Evolutionary conservation across 2,888 invertebrate genomes (phyloP), one percentile per base, ranked within the genome.

Genomic region (Drosophila meridiana): DNA sequence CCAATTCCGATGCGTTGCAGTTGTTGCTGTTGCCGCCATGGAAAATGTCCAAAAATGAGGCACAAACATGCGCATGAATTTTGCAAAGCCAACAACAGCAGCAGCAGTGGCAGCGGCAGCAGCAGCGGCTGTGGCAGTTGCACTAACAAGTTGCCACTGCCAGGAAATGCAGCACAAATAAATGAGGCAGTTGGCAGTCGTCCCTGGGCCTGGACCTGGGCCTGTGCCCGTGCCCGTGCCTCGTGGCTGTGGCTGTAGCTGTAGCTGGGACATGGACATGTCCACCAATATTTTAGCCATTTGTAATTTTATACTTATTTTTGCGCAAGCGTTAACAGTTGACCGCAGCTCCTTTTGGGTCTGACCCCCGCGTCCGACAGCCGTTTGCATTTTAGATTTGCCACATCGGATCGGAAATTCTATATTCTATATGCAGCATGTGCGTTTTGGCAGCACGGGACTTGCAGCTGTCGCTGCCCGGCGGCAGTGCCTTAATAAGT

Each of bases 61-160:
- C 85, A 89, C 76, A 91, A 91, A 91, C 87, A 90, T 91, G 91
- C 89, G 90, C 90, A 90, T 90, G 90, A 90, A 90, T 90, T 90
- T 91, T 76, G 88, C 80, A 68, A 66, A 52, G 42, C 64, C 62
- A 65, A 73, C 65, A 74, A 38, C 61, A 59, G 40, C 61, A 64
- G 73, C 77, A 50, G 30, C 69, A 70, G n/a, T 60, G 20, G 45
- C 67, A 34, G 42, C 57, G 50, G 40, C 61, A 61, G 76, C 77
- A 50, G 26, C 67, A 73, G 28, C 63, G 42, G 47, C 67, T 55
- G 64, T 34, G 77, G 69, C 53, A 40, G 69, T 42, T 20, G 58
- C 73, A 86, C 86, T 76, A 86, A 86, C 87, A 80, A 80, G 83
- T 75, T 80, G 69, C 73, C 71, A 67, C 52, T 53, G 78, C 71